Conservation (phyloP, 2,888 invertebrate genomes). For the Eudasyphora cyanicolor region DNA sequence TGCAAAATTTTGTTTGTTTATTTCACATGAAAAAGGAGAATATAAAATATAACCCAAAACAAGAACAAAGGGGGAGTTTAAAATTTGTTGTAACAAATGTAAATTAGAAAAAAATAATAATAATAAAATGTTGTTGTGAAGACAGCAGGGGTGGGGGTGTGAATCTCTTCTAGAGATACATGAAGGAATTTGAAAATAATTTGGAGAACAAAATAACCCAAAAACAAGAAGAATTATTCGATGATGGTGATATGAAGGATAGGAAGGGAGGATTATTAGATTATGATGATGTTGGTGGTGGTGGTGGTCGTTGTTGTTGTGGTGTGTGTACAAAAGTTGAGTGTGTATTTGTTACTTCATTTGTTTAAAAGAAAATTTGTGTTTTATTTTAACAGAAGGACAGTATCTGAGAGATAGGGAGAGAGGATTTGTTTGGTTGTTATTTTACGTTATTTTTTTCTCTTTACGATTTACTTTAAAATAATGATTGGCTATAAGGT, state of each 20-base stretch:
- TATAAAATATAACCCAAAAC: neutral
- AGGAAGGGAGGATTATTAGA: neutral
- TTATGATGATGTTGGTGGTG: no score
- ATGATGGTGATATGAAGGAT: neutral
- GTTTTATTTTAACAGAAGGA: constrained; percentile 24
- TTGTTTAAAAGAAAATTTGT: constrained; percentile 19
- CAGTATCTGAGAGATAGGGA: no score
- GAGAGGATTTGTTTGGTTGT: neutral
- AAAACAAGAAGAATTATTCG: neutral
- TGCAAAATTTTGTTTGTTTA: neutral
- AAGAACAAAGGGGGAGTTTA: neutral
- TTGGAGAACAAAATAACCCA: constrained; percentile 22
- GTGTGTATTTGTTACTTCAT: neutral
- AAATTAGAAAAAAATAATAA: neutral
- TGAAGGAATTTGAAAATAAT: constrained; percentile 48
- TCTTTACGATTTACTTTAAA: neutral
- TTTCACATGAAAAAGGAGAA: neutral
- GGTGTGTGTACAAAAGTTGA: constrained; percentile 30
- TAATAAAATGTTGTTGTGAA: neutral
- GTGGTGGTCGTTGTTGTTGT: constrained; percentile 46
- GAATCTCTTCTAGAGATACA: no score
- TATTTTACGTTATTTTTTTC: neutral
- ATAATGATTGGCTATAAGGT: constrained; percentile 19
- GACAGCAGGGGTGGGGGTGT: no score
- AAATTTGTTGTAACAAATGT: constrained; percentile 7